A percentile compares a stretch with the other conserved stretches of the same genome.
Evolutionary conservation across 2,888 invertebrate species (phyloP).

Genomic region (Liposcelis brunnea): DNA sequence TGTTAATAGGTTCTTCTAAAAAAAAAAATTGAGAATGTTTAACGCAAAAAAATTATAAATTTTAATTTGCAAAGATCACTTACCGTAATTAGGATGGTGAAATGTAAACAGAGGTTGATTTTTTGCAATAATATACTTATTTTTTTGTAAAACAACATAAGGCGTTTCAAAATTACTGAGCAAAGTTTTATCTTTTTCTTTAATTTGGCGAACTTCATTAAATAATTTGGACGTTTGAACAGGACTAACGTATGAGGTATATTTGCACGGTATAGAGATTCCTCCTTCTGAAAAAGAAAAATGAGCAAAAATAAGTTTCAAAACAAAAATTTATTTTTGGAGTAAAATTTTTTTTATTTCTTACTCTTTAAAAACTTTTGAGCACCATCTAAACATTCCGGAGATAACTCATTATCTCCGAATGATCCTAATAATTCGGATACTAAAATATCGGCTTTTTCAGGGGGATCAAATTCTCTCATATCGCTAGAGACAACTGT

Average conservation of each 20-base stretch:
- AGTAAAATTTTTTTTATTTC: background rate
- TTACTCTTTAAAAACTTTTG: conserved; percentile 59
- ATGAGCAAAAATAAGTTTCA: background rate
- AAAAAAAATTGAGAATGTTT: conserved; percentile 13
- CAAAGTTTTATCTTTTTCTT: conserved; percentile 15
- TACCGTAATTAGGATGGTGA: conserved; percentile 69
- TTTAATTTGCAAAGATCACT: background rate
- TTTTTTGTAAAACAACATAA: conserved; percentile 85
- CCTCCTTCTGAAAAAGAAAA: conserved; percentile 43
- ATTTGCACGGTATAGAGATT: conserved; percentile 76
- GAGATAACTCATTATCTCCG: conserved; percentile 96
- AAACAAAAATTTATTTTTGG: background rate
- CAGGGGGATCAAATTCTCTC: conserved; percentile 62
- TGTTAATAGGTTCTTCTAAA: conserved; percentile 36
- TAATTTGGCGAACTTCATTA: conserved; percentile 42
- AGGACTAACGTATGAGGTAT: conserved; percentile 82
- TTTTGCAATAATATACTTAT: conserved; percentile 58
- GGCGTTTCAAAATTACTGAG: conserved; percentile 46
- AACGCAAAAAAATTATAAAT: conserved; percentile 4
- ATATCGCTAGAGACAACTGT: conserved; percentile 71
- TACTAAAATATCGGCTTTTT: conserved; percentile 85
- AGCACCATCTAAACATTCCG: conserved; percentile 93
- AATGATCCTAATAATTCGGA: conserved; percentile 95
- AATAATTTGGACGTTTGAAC: conserved; percentile 79
- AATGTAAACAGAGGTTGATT: conserved; percentile 71